Percentiles rank a stretch among this genome's conserved stretches.
These are phyloP conservation scores for Agrypnus murinus DNA, from an alignment of 2,888 invertebrate species.

Conservation along the genomic window DNA sequence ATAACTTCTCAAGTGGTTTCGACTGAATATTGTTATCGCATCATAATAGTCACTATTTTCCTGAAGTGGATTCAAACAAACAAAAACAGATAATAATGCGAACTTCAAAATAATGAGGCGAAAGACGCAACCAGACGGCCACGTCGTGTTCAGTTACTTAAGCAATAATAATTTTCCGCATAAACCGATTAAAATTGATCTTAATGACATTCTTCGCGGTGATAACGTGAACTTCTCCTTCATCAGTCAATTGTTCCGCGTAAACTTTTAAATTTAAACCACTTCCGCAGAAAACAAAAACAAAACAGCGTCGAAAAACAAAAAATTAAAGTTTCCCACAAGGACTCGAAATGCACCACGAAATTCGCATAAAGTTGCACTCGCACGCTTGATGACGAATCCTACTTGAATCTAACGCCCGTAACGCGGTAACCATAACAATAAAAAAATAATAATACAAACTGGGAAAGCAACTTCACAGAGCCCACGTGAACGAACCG, in stretches of 20 bases:
- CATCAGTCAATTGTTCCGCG: no score
- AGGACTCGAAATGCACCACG: background rate
- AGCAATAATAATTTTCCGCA: background rate
- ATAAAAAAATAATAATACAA: slow-evolving; percentile 60
- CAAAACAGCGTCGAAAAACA: no score
- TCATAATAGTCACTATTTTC: slow-evolving; percentile 8
- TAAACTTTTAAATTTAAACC: no score
- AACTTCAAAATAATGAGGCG: background rate
- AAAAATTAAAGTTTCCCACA: no score
- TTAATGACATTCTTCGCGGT: background rate
- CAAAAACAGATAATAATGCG: slow-evolving; percentile 21
- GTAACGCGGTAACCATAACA: slow-evolving; percentile 54
- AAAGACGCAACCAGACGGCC: slow-evolving; percentile 12
- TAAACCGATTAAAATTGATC: slow-evolving; percentile 6
- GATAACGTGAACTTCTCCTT: background rate
- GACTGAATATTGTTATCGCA: slow-evolving; percentile 1
- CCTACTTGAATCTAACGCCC: slow-evolving; percentile 6
- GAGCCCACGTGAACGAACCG: slow-evolving; percentile 58
- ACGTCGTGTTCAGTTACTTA: background rate
- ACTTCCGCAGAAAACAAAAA: no score
- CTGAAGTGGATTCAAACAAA: background rate
- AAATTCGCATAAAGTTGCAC: slow-evolving; percentile 1
- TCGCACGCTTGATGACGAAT: slow-evolving; percentile 10
- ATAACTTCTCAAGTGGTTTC: no score
- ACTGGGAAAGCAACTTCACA: slow-evolving; percentile 58